These are phyloP conservation scores for Andrena hattorfiana DNA, from an alignment of 2,888 invertebrate genomes.

Conservation along the genomic window DNA sequence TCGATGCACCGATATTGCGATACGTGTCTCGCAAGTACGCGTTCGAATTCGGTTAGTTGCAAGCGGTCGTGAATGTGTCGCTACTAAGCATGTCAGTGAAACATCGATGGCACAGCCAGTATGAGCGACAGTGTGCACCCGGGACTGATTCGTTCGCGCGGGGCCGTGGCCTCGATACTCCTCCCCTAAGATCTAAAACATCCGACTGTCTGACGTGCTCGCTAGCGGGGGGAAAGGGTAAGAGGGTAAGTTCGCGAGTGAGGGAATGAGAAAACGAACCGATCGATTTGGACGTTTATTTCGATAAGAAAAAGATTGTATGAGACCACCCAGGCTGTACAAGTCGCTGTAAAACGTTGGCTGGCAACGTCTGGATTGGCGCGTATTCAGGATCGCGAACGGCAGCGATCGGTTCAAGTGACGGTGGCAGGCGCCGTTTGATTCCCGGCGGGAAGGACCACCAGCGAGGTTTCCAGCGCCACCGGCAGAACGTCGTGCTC, in stretches of 20 bases:
- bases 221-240: constrained; percentile 7
- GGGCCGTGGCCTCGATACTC: background rate
- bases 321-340: constrained; percentile 27
- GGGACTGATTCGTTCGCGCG: background rate
- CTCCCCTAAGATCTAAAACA: background rate
- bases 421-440: constrained; percentile 16
- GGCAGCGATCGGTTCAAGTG: constrained; percentile 18
- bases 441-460: constrained; percentile 12
- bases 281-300: constrained; percentile 59
- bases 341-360: constrained; percentile 22
- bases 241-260: constrained; percentile 24
- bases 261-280: constrained; percentile 36
- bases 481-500: constrained; percentile 50
- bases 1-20: constrained; percentile 48
- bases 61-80: constrained; percentile 41
- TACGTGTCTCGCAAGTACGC: constrained; percentile 21
- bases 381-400: background rate
- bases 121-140: constrained; percentile 23
- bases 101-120: background rate
- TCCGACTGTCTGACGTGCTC: background rate
- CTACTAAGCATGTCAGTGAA: background rate
- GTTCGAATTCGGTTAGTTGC: constrained; percentile 1
- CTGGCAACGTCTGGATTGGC: background rate
- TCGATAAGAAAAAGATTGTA: constrained; percentile 49
- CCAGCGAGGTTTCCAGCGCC: constrained; percentile 58